Conservation (phyloP, 1,140 invertebrate genomes). For the Phortica variegata region DNA sequence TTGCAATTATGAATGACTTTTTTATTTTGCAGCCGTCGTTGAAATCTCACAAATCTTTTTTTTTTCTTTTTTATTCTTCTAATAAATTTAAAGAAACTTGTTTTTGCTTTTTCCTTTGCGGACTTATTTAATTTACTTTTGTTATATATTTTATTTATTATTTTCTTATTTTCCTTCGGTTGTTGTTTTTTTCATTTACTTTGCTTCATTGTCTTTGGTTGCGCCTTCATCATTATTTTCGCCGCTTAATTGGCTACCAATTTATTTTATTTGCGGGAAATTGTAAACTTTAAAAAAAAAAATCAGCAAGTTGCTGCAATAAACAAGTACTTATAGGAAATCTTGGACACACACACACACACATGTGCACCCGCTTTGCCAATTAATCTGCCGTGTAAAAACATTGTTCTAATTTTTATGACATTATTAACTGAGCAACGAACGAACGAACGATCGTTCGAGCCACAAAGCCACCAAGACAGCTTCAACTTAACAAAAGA, state of each 20-base stretch:
- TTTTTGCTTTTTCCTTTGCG: background rate
- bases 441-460: too few relatives aligned
- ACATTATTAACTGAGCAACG: too few relatives aligned
- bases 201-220: background rate
- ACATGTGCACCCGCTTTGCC: too few relatives aligned
- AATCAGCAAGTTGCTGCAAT: slow-evolving; percentile 12
- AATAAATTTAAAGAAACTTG: background rate
- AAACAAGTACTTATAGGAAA: too few relatives aligned
- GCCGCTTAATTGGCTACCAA: slow-evolving; percentile 51
- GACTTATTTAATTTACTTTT: slow-evolving; percentile 41
- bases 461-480: too few relatives aligned
- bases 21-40: too few relatives aligned
- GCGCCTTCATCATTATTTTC: slow-evolving; percentile 8
- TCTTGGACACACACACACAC: too few relatives aligned
- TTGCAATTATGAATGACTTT: too few relatives aligned
- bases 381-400: slow-evolving; percentile 54
- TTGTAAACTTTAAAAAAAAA: slow-evolving; percentile 27
- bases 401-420: slow-evolving; percentile 49
- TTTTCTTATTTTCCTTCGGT: slow-evolving; percentile 19
- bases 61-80: too few relatives aligned
- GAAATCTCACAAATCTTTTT: too few relatives aligned
- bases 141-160: slow-evolving; percentile 52
- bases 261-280: slow-evolving; percentile 54
- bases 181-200: background rate
- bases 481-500: too few relatives aligned